Percentiles rank a stretch among this genome's conserved stretches.
phyloP scores from a whole-genome alignment of 2,888 invertebrate genomes.

The Drosophila greeni region DNA sequence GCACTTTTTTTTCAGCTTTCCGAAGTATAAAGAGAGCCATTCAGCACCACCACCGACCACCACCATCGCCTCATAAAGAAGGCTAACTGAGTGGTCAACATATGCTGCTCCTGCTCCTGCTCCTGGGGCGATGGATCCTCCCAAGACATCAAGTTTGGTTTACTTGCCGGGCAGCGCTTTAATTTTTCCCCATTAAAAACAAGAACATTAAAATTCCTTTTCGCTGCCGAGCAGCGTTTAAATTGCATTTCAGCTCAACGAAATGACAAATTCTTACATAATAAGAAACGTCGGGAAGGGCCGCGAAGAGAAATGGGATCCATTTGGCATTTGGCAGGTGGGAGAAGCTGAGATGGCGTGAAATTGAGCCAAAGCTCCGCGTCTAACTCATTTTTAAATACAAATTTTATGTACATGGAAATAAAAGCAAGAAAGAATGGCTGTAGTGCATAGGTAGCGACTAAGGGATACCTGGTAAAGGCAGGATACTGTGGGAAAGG shows the following conservation, averaged over 20 bases:
- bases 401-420: slow-evolving; percentile 72
- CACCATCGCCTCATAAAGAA: slow-evolving; percentile 1
- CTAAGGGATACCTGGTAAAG: neutral
- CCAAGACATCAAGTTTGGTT: slow-evolving; percentile 28
- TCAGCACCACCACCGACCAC: neutral
- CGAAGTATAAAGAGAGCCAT: slow-evolving; percentile 3
- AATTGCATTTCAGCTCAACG: slow-evolving; percentile 68
- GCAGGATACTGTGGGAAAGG: too few relatives aligned
- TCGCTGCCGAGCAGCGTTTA: slow-evolving; percentile 35
- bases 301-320: slow-evolving; percentile 61
- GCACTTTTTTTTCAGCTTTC: slow-evolving; percentile 53
- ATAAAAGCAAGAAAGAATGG: slow-evolving; percentile 21
- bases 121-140: slow-evolving; percentile 7
- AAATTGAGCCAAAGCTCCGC: slow-evolving; percentile 60
- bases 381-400: slow-evolving; percentile 77
- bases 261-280: slow-evolving; percentile 73
- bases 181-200: slow-evolving; percentile 45
- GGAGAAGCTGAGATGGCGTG: slow-evolving; percentile 63
- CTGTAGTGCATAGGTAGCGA: neutral
- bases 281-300: slow-evolving; percentile 50
- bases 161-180: slow-evolving; percentile 22
- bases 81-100: slow-evolving; percentile 53
- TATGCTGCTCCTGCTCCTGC: slow-evolving; percentile 49
- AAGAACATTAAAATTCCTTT: slow-evolving; percentile 65
- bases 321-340: slow-evolving; percentile 60